Base-by-base conservation (phyloP, 2,797 vertebrate genomes). In the Macrochelys suwanniensis region DNA sequence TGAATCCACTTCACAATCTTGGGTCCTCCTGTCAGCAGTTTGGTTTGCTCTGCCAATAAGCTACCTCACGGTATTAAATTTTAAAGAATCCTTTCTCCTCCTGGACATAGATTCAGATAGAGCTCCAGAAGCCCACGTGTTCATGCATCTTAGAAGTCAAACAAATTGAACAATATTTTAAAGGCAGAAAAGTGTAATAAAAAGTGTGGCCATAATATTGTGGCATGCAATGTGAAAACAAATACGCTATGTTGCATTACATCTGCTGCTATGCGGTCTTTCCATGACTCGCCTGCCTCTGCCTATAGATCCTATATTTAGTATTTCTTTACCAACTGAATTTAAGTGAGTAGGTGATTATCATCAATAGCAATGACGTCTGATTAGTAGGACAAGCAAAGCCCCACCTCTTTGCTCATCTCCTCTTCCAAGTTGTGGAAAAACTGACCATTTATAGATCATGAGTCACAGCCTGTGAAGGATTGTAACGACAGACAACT, bases 41-140 rank as follows among this genome's bases (percentile, higher is more conserved):
- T 90, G 13, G 1, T 65, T 74, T 50, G 87, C 74, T 53, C 94
- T 97, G 89, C 96, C 96, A 96, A 47, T 53, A 92, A 95, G 94
- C 95, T 97, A 94, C 96, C 94, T 97, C 42, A 11, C 95, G 90
- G 89, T 85, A 95, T 96, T 97, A 95, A 96, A 97, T 94, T 95
- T 97, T 97, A 97, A 97, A 96, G 95, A 90, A 90, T 95, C 88
- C 80, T 92, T 95, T 89, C 92, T 95, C 95, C 94, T 97, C 90
- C 85, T 56, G 50, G 94, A 92, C 93, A 95, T 90, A 95, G 91
- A 97, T 94, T 93, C 93, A 82, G 82, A 95, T 94, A 61, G 95
- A 86, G 95, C 95, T 97, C 93, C 94, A 93, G 86, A 89, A 96
- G 89, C 93, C 92, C 89, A 83, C 96, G 95, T 85, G 82, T 77